Percentiles rank a stretch among this genome's conserved stretches.
Conservation (phyloP, 2,113 vertebrate species). For the Suncus etruscus region DNA sequence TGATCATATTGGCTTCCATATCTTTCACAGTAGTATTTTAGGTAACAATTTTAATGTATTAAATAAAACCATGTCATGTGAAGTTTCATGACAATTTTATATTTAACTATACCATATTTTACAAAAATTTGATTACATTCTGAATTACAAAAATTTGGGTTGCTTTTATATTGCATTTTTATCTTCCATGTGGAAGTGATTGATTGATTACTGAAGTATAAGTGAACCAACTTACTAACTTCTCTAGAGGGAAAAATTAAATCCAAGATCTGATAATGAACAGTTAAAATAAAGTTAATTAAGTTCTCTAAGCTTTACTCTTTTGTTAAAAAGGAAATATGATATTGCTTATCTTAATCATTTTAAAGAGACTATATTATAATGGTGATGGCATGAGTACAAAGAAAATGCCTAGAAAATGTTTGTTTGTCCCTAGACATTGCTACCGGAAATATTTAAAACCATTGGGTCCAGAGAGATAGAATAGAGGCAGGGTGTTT, state of each 20-base stretch:
- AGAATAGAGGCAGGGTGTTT: no score
- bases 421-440: neutral
- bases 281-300: conserved; percentile 3
- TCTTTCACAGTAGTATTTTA: no score
- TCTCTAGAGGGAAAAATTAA: neutral
- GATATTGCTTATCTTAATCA: neutral
- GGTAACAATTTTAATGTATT: neutral
- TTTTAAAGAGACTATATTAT: neutral
- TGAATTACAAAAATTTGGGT: neutral
- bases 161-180: conserved; percentile 14
- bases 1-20: no score
- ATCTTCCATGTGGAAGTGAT: neutral
- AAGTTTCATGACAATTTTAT: neutral
- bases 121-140: neutral
- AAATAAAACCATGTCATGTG: neutral
- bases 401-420: conserved; percentile 23
- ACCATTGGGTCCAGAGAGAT: neutral
- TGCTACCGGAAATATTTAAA: conserved; percentile 22
- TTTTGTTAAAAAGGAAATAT: neutral
- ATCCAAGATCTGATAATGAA: conserved; percentile 4
- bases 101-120: neutral
- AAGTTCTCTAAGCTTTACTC: conserved; percentile 15
- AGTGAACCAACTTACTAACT: neutral
- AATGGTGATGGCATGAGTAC: neutral
- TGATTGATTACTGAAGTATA: neutral